Percentiles rank a stretch among this genome's conserved stretches.
phyloP scores from a whole-genome alignment of 2,797 vertebrate genomes.

The Oryzias dopingdopingensis region DNA sequence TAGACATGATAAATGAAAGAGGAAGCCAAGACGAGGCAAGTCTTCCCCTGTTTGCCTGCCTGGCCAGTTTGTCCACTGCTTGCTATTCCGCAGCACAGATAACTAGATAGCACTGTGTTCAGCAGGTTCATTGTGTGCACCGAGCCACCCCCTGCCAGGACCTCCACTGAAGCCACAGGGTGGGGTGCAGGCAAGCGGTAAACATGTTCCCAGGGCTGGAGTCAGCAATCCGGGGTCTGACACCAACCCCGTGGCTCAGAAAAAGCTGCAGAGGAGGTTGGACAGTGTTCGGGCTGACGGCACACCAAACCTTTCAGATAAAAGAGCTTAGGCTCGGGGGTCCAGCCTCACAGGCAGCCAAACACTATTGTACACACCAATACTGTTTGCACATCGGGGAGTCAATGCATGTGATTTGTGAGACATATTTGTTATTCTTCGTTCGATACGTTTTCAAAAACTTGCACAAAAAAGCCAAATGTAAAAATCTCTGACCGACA shows the following conservation, averaged over 20 bases:
- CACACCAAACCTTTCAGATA: slow-evolving; percentile 68
- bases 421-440: too few species aligned
- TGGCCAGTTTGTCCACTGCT: slow-evolving; percentile 38
- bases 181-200: slow-evolving; percentile 66
- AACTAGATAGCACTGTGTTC: slow-evolving; percentile 70
- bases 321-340: slow-evolving; percentile 69
- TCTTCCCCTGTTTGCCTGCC: slow-evolving; percentile 36
- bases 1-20: slow-evolving; percentile 19
- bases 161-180: slow-evolving; percentile 57
- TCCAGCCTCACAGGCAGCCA: slow-evolving; percentile 51
- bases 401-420: not conserved
- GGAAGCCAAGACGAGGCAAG: slow-evolving; percentile 24
- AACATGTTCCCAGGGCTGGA: slow-evolving; percentile 78
- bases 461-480: too few species aligned
- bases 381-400: slow-evolving; percentile 45
- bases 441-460: too few species aligned
- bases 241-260: slow-evolving; percentile 78
- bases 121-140: slow-evolving; percentile 82
- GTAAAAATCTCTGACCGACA: too few species aligned
- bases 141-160: slow-evolving; percentile 25
- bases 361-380: slow-evolving; percentile 64
- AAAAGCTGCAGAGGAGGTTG: slow-evolving; percentile 76
- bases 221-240: slow-evolving; percentile 79
- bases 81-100: slow-evolving; percentile 33
- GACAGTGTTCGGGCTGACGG: slow-evolving; percentile 74